Base-by-base conservation (phyloP, 2,113 vertebrate species). In the Aspidoscelis tigris region DNA sequence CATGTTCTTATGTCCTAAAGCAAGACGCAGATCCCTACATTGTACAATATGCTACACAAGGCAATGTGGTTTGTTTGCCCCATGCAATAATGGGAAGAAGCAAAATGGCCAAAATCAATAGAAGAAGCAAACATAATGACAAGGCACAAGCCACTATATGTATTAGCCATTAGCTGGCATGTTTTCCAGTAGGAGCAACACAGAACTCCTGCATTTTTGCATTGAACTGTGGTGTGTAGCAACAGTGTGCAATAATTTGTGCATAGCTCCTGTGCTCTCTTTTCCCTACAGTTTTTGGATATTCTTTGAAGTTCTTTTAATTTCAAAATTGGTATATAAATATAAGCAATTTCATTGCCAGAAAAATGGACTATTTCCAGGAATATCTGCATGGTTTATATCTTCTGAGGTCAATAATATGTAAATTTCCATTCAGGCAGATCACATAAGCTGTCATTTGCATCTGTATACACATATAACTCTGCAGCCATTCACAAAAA, bases 381-480 rank as follows among this genome's bases (percentile, higher is more conserved):
- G 71, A 75, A 82, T 0, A 0, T 55, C 70, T 84, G 8, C 22
- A n/a, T 80, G 84, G 84, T 91, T 92, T 86, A 87, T 88, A 80
- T 89, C 80, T 1, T 0, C 85, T 86, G 76, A 91, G 91, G 81
- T 88, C 91, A 90, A 85, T 89, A 90, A 53, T 74, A 75, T 74
- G 50, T 66, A 73, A 85, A 85, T 85, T 90, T 2, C 0, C 90
- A 84, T 79, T 72, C 78, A 14, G 76, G 90, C 90, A 86, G 84
- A 91, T 89, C 87, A 88, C 89, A 86, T 89, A 78, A 87, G 84
- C 88, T 93, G 93, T 90, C 91, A 93, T 90, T 86, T 89, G 76
- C 75, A 78, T 87, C 64, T 78, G 58, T 21, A 78, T 65, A 65
- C 39, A 78, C 22, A 43, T 78, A 39, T 86, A 47, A 71, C 84